Evolutionary conservation across 1,140 invertebrate species (phyloP).

Genomic region (Armadillidium nasatum): DNA sequence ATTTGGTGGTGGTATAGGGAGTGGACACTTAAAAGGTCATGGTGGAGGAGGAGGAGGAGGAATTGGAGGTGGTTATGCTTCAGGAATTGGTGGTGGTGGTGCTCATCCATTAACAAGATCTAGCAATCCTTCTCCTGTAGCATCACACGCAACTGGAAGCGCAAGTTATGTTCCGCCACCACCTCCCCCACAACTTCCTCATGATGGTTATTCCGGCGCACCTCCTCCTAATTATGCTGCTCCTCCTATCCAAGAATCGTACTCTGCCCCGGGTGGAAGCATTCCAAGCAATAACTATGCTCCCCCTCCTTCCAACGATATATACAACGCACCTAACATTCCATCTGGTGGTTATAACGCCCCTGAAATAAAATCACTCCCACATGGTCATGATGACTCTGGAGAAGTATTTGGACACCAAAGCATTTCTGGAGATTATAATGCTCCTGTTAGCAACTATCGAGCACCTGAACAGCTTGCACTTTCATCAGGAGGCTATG

Average conservation of each 20-base stretch:
- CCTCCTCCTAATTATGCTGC: conserved; percentile 14
- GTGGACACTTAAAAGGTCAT: not conserved
- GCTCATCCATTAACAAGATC: conserved; percentile 10
- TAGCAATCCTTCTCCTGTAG: conserved; percentile 13
- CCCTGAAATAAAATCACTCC: not conserved
- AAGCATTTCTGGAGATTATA: conserved; percentile 11
- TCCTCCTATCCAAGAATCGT: not conserved
- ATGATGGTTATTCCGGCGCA: conserved; percentile 18
- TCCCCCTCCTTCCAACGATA: conserved; percentile 21
- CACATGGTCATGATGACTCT: conserved; percentile 9
- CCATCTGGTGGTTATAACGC: not conserved
- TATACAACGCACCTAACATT: not conserved
- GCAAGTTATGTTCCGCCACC: not conserved
- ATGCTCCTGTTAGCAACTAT: not conserved
- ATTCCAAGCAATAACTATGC: not conserved
- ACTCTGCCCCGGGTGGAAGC: too few species aligned
- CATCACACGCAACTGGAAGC: conserved; percentile 2
- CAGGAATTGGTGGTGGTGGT: not conserved
- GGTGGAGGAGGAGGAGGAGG: not conserved
- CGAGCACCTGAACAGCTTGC: not conserved
- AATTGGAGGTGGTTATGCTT: not conserved
- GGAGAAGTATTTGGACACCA: conserved; percentile 14
- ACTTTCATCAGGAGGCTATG: not conserved
- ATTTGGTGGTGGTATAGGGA: too few species aligned
- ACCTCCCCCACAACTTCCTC: conserved; percentile 4